Percentiles rank a stretch among this genome's conserved stretches.
phyloP scores from a whole-genome alignment of 2,113 vertebrate species.

The Struthidea cinerea region DNA sequence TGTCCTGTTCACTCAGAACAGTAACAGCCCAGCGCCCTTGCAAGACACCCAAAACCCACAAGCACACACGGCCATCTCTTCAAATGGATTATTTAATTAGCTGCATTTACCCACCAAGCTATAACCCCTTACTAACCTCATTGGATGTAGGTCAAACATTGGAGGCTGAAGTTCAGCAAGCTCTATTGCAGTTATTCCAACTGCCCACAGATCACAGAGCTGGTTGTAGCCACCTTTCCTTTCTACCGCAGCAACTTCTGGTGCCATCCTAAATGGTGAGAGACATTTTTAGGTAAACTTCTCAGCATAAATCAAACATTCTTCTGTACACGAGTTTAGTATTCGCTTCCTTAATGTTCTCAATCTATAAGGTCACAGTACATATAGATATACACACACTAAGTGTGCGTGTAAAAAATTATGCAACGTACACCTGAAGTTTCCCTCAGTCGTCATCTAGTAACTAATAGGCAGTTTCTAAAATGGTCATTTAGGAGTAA shows the following conservation, averaged over 20 bases:
- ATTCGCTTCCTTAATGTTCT: not conserved
- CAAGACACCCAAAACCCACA: not conserved
- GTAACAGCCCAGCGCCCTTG: not conserved
- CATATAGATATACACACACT: accelerated
- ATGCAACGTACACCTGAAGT: not conserved
- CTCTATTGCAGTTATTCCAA: conserved; percentile 97
- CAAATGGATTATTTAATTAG: not conserved
- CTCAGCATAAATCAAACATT: not conserved
- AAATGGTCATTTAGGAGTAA: not conserved
- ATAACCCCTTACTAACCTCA: conserved; percentile 82
- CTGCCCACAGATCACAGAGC: conserved; percentile 96
- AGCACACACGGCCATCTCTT: not conserved
- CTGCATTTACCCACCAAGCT: not conserved
- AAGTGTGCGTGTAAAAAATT: not conserved
- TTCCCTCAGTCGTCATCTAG: not conserved
- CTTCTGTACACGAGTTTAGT: not conserved
- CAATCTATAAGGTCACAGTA: not conserved
- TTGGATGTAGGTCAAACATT: conserved; percentile 97
- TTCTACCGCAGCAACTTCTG: conserved; percentile 97
- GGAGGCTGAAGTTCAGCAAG: conserved; percentile 96
- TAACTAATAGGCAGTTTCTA: not conserved
- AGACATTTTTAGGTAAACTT: not conserved
- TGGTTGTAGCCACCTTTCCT: conserved; percentile 98
- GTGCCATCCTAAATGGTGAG: conserved; percentile 88
- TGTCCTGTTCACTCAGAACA: not conserved